These are phyloP conservation scores for Trilocha varians DNA, from an alignment of 2,888 invertebrate species.

Conservation along the genomic window DNA sequence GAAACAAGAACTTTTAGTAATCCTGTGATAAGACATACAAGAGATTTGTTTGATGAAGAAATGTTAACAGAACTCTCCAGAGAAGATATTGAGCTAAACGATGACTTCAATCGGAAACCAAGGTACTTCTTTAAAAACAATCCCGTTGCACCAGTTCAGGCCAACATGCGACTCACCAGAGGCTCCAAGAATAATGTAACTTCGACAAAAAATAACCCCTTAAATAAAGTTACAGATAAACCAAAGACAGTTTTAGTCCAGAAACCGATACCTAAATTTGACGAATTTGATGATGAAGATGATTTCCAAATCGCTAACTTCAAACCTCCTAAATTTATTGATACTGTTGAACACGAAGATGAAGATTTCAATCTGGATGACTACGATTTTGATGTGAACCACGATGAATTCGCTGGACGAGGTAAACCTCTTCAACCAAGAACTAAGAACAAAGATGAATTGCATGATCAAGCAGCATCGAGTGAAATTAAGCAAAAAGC, in stretches of 20 bases:
- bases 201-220: constrained; percentile 9
- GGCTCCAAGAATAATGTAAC: constrained; percentile 17
- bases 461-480: neutral
- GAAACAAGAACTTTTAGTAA: constrained; percentile 20
- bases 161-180: constrained; percentile 13
- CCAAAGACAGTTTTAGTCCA: constrained; percentile 29
- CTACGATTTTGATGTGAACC: constrained; percentile 57
- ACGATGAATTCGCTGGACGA: constrained; percentile 48
- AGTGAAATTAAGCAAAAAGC: neutral
- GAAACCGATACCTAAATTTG: constrained; percentile 52
- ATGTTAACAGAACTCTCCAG: constrained; percentile 18
- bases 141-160: constrained; percentile 1
- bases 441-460: constrained; percentile 13
- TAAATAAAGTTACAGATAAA: constrained; percentile 7
- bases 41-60: constrained; percentile 24
- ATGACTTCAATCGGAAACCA: constrained; percentile 22
- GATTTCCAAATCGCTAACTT: constrained; percentile 39
- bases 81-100: constrained; percentile 20
- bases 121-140: constrained; percentile 14
- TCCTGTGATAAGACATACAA: constrained; percentile 24
- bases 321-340: constrained; percentile 22
- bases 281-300: constrained; percentile 40
- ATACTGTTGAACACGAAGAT: constrained; percentile 51
- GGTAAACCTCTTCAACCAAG: constrained; percentile 48
- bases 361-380: constrained; percentile 57